Base-by-base conservation (phyloP, 1,140 invertebrate genomes). In the Megalopta genalis region DNA sequence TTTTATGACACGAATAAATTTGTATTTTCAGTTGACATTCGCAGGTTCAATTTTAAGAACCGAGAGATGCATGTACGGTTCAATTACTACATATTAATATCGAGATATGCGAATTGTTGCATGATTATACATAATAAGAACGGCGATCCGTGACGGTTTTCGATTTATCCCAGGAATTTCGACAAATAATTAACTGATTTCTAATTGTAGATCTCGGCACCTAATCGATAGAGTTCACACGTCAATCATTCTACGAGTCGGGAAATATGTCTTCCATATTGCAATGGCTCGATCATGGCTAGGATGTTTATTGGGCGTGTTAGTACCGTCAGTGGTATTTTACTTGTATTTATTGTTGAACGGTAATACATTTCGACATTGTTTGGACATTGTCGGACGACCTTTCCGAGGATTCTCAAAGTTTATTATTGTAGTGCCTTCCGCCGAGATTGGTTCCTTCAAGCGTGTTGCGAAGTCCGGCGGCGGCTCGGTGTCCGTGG, bases 201-300 rank as follows among this genome's bases (percentile, higher is more conserved):
- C 60, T 49, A 60, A 78, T 74, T 67, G 1, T 83, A 86, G 81
- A 83, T 84, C 46, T 59, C 37, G 52, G 25, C 32, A 49, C 60
- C 59, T 46, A 8, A 27, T 18, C 70, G 59, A 59, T 62, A 60
- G 64, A 76, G 54, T 32, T 72, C 9, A 37, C 37, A 75, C 37
- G 59, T 37, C 63, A 74, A 79, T 73, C 84, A 87, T 87, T 86
- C 73, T 76, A 25, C 85, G 85, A 85, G 84, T 85, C 62, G 52
- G 83, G 80, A 92, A 90, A 88, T 80, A 90, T 91, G 88, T 85
- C 54, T 83, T 83, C 64, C 81, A 88, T 76, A 85, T 83, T 83
- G 80, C 84, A 87, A 89, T 92, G 91, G 88, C 87, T 89, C 88
- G 91, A 89, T 83, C 88, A 87, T 92, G 90, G 89, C 67, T 91